phyloP scores from a whole-genome alignment of 2,113 vertebrate genomes.

The Amblyopsis rosae region DNA sequence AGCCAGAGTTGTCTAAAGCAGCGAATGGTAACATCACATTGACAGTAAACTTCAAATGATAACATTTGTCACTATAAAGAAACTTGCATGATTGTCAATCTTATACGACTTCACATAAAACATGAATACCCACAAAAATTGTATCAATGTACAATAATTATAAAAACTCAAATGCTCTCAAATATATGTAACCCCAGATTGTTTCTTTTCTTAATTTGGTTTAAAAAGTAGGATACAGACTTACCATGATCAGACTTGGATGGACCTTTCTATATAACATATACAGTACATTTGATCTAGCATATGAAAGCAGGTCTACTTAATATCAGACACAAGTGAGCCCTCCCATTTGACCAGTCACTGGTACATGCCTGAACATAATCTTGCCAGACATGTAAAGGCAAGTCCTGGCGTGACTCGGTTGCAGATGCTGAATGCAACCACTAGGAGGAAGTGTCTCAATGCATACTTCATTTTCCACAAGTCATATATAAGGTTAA shows the following conservation, averaged over 20 bases:
- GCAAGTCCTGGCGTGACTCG: conserved; percentile 45
- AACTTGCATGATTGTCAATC: too few species aligned
- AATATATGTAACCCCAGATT: neutral
- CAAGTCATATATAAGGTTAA: too few species aligned
- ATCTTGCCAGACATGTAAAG: conserved; percentile 62
- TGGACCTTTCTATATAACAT: conserved; percentile 4
- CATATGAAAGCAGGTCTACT: neutral
- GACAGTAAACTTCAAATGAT: neutral
- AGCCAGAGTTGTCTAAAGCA: neutral
- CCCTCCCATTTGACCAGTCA: conserved; percentile 25
- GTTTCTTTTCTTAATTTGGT: neutral
- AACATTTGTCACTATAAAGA: too few species aligned
- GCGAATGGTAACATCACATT: neutral
- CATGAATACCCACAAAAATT: too few species aligned
- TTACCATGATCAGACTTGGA: conserved; percentile 51
- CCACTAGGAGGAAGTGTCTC: conserved; percentile 42
- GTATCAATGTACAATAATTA: too few species aligned
- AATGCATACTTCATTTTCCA: too few species aligned
- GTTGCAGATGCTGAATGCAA: neutral
- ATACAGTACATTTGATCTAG: conserved; percentile 1
- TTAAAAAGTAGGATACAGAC: neutral
- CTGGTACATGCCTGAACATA: conserved; percentile 72
- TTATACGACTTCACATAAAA: too few species aligned
- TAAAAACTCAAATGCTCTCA: neutral
- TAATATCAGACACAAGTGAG: conserved; percentile 14